A percentile compares a stretch with the other conserved stretches of the same genome.
Evolutionary conservation across 2,797 vertebrate genomes (phyloP).

Genomic region (Pseudochaenichthys georgianus): DNA sequence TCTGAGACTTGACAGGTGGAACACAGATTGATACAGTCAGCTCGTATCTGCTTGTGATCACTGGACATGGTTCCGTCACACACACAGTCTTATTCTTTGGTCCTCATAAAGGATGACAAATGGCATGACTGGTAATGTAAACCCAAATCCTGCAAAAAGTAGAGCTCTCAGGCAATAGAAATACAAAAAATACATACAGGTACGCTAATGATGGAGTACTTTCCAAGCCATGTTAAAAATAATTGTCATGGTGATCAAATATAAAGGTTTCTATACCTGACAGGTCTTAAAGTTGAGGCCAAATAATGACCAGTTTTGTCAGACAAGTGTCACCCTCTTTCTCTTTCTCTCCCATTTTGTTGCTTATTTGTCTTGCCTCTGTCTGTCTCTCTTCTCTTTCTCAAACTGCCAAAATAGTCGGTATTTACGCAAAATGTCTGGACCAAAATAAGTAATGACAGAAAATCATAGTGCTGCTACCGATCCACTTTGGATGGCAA

Average conservation of each 20-base stretch:
- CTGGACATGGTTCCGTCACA: neutral
- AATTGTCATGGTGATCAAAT: neutral
- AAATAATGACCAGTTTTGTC: neutral
- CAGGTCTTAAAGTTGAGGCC: neutral
- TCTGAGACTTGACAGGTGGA: no score
- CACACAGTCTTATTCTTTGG: neutral
- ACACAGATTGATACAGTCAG: neutral
- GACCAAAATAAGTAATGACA: conserved; percentile 87
- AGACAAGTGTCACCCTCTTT: conserved; percentile 10
- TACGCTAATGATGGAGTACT: neutral
- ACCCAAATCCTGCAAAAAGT: neutral
- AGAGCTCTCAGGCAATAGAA: neutral
- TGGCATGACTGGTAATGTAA: neutral
- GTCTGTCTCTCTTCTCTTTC: no score
- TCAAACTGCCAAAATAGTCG: conserved; percentile 83
- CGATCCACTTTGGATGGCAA: conserved; percentile 84
- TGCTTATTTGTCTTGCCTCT: conserved; percentile 43
- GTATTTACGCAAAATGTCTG: conserved; percentile 87
- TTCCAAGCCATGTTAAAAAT: neutral
- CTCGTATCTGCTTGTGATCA: neutral
- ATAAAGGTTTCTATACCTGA: neutral
- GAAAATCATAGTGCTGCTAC: conserved; percentile 87
- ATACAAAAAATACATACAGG: neutral
- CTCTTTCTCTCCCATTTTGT: conserved; percentile 5
- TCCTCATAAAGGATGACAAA: conserved; percentile 4